Percentiles rank a stretch among this genome's conserved stretches.
phyloP scores from a whole-genome alignment of 2,797 vertebrate genomes.

The Sebastes ruberrimus region DNA sequence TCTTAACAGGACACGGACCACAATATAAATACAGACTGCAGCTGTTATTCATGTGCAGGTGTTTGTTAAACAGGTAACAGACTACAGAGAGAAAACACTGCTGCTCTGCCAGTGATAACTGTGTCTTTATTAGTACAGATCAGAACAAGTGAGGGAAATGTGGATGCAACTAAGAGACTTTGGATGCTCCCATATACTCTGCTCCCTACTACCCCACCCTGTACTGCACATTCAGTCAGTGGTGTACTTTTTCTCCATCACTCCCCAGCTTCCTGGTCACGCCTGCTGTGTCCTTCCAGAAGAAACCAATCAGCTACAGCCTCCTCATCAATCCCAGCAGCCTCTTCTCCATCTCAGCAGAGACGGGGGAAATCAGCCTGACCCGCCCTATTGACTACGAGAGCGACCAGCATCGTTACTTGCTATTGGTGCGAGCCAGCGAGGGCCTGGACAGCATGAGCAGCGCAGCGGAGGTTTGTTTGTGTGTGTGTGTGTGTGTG shows the following conservation, averaged over 20 bases:
- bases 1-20: too few relatives aligned
- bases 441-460: constrained; percentile 84
- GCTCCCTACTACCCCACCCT: background rate
- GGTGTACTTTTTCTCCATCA: constrained; percentile 5
- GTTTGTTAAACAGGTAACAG: background rate
- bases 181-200: background rate
- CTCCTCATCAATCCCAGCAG: constrained; percentile 89
- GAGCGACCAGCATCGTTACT: constrained; percentile 85
- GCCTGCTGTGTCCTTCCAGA: constrained; percentile 88
- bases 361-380: constrained; percentile 86
- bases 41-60: background rate
- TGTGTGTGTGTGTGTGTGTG: constrained; percentile 15
- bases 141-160: background rate
- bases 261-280: constrained; percentile 85
- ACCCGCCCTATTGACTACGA: constrained; percentile 88
- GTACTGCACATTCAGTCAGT: background rate
- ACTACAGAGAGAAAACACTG: background rate
- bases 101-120: background rate
- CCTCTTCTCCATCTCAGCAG: constrained; percentile 84
- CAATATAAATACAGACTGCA: background rate
- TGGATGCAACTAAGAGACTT: background rate
- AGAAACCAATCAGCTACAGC: constrained; percentile 87
- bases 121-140: background rate
- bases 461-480: constrained; percentile 85
- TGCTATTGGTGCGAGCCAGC: constrained; percentile 85